Evolutionary conservation across 2,113 vertebrate genomes (phyloP).

Genomic region (Petrocephalus zakoni): DNA sequence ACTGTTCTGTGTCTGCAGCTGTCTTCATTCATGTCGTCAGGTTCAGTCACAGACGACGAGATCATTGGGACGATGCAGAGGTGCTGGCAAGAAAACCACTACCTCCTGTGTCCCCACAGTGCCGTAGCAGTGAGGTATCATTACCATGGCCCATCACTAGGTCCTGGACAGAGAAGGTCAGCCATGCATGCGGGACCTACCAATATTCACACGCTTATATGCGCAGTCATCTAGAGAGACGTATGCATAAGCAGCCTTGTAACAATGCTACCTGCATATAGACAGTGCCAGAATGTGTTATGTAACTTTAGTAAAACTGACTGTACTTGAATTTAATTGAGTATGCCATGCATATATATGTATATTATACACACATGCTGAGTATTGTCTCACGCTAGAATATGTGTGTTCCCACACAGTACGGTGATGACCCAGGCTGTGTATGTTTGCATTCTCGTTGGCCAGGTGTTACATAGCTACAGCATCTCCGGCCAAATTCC

Average conservation of each 20-base stretch:
- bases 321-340: neutral
- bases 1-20: slow-evolving; percentile 41
- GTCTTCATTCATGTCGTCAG: slow-evolving; percentile 42
- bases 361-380: neutral
- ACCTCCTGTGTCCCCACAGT: slow-evolving; percentile 65
- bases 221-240: neutral
- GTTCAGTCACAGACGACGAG: slow-evolving; percentile 53
- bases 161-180: slow-evolving; percentile 44
- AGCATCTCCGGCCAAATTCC: slow-evolving; percentile 84
- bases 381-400: neutral
- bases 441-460: neutral
- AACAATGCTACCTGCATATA: neutral
- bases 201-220: neutral
- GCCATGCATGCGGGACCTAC: neutral
- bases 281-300: neutral
- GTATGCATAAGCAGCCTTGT: neutral
- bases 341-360: neutral
- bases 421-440: neutral
- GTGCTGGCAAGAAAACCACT: slow-evolving; percentile 66
- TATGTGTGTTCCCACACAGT: neutral
- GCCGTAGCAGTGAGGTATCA: slow-evolving; percentile 65
- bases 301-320: neutral
- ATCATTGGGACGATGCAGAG: slow-evolving; percentile 61
- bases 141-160: slow-evolving; percentile 47
- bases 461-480: slow-evolving; percentile 78